Evolutionary conservation across 2,113 vertebrate species (phyloP), one percentile per base, ranked within the genome.

Genomic region (Uria aalge): DNA sequence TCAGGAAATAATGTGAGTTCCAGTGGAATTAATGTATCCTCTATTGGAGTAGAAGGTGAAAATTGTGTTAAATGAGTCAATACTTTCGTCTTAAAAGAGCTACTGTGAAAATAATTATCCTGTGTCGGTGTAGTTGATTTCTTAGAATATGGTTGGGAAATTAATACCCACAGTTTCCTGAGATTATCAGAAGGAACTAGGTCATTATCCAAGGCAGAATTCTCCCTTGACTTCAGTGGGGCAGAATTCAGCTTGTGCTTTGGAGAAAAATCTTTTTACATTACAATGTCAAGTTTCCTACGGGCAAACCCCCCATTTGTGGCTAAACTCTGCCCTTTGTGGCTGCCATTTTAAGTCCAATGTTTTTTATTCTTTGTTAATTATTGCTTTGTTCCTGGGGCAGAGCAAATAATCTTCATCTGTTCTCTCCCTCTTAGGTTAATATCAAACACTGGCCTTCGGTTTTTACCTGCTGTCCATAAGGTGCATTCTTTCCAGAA

Each of bases 371-470:
- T 38, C 30, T 69, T 48, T 57, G 5, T 79, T 69, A 87, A 52
- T 53, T 80, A 29, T 34, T 60, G 5, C 9, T 47, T 40, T 6
- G 5, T 73, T 57, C 60, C 52, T 47, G 7, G 30, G 8, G 5
- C n/a, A 79, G 12, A 56, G 19, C 0, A 1, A 95, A 95, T 93
- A 85, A 96, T 64, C 53, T 88, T 53, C 53, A 56, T 78, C 67
- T 94, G 16, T 71, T 94, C 73, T 96, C 50, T 92, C 59, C 76
- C 38, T 56, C 38, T 82, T 73, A 98, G 98, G 97, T 95, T 98
- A 45, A 98, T 98, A 91, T 98, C 97, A 47, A 98, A 98, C 77
- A 98, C 98, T 34, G 98, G 98, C 30, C 97, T 98, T 86, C 96
- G 95, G 12, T 96, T 95, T 96, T 94, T 98, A 45, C 98, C 98